These are phyloP conservation scores for Polia nebulosa DNA, from an alignment of 2,888 invertebrate genomes.

Conservation along the genomic window DNA sequence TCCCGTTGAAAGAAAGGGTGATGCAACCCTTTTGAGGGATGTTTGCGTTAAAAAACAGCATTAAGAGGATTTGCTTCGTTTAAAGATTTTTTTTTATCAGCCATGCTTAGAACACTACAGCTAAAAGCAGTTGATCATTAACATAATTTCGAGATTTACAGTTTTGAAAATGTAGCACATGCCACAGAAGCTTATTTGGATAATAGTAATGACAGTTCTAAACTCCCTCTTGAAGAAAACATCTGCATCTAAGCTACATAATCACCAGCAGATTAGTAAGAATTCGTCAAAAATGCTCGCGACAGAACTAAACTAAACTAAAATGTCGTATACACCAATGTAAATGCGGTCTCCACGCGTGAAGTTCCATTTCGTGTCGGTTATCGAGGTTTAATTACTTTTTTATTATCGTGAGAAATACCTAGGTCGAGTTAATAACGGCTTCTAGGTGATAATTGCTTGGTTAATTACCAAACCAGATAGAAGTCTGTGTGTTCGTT, in stretches of 20 bases:
- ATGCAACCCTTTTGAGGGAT: conserved; percentile 80
- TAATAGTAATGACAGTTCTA: conserved; percentile 22
- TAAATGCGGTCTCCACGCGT: conserved; percentile 49
- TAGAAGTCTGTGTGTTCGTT: conserved; percentile 53
- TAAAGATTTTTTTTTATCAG: not conserved
- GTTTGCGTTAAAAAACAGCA: conserved; percentile 62
- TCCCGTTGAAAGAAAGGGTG: conserved; percentile 89
- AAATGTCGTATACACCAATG: conserved; percentile 45
- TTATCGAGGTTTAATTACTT: conserved; percentile 67
- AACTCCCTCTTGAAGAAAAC: conserved; percentile 37
- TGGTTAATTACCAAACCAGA: conserved; percentile 65
- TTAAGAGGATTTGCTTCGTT: conserved; percentile 29
- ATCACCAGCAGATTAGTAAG: conserved; percentile 48
- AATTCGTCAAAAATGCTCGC: conserved; percentile 52
- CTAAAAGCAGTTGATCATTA: not conserved
- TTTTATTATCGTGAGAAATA: conserved; percentile 73
- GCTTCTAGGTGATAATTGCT: conserved; percentile 72
- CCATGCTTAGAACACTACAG: not conserved
- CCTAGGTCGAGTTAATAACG: conserved; percentile 67
- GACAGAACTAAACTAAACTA: conserved; percentile 20
- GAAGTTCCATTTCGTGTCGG: conserved; percentile 59
- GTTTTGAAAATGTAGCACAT: not conserved
- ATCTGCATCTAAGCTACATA: conserved; percentile 48
- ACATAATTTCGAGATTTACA: not conserved
- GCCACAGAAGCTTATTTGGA: conserved; percentile 3